Evolutionary conservation across 2,113 vertebrate species (phyloP), one percentile per base, ranked within the genome.

Genomic region (Clarias batrachus): DNA sequence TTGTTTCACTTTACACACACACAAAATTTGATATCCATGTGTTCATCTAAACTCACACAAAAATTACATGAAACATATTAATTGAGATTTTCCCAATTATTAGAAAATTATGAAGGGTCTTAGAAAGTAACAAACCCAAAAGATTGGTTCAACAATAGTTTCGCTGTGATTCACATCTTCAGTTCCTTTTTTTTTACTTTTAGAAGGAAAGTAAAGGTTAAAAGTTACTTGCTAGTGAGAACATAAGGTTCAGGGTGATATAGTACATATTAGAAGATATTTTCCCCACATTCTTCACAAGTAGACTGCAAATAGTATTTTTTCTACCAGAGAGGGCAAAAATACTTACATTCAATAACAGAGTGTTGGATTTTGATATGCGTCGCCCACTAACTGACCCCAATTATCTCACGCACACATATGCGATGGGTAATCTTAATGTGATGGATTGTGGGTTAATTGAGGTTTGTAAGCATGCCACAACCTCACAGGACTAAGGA

Each of bases 361-460:
- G 6, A 71, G 41, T 21, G 14, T 57, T 56, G 33, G 11, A 21
- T 41, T 73, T 73, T 23, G 37, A 78, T 48, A 37, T 9, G 25
- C 1, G 76, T 56, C 52, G 27, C 25, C 76, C n/a, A 78, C 76
- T 56, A 48, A 76, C 23, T 41, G 14, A 76, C 25, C 13, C 12
- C 25, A 77, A 56, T 27, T 56, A 77, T 77, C 48, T 48, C 25
- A 77, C 48, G 54, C n/a, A 77, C 14, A 56, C n/a, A 17, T 27
- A 78, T 80, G n/a, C 57, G 10, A 30, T 19, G 19, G 77, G 10
- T 81, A 62, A 81, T 81, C 30, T 3, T 84, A 74, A 41, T 2
- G 56, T 74, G 14, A 21, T 41, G 56, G 82, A 74, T 74, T 59
- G 13, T 60, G 30, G 30, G 83, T 74, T 54, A 84, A 33, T 74